phyloP scores from a whole-genome alignment of 2,113 vertebrate genomes.

The Chlorocebus sabaeus region DNA sequence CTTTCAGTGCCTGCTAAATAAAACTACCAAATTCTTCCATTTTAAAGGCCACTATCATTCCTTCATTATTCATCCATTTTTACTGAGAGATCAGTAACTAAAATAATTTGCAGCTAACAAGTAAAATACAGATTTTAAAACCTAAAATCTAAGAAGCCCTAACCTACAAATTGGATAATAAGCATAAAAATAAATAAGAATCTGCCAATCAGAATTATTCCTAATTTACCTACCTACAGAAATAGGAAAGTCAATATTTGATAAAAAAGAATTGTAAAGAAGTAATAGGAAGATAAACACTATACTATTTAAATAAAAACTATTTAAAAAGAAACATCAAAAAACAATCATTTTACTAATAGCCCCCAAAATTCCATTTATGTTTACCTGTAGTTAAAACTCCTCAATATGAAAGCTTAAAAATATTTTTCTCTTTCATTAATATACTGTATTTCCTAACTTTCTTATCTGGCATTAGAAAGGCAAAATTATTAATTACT shows the following conservation, averaged over 20 bases:
- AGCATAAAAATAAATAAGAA: slow-evolving; percentile 5
- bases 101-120: neutral
- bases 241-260: fast-evolving
- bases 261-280: neutral
- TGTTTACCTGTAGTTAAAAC: neutral
- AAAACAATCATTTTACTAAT: neutral
- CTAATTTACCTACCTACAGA: neutral
- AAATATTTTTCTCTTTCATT: neutral
- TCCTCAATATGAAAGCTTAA: neutral
- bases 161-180: neutral
- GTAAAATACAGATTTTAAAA: slow-evolving; percentile 29
- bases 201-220: neutral
- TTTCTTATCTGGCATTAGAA: neutral
- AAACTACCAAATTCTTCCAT: neutral
- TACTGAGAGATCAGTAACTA: neutral
- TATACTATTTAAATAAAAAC: neutral
- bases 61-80: neutral
- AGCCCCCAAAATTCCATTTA: neutral
- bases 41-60: neutral
- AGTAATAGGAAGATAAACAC: neutral
- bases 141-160: neutral
- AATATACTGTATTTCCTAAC: neutral
- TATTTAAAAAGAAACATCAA: neutral
- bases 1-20: neutral
- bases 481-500: neutral